A percentile compares a stretch with the other conserved stretches of the same genome.
Conservation (phyloP, 1,140 invertebrate genomes). For the Atta colombica region DNA sequence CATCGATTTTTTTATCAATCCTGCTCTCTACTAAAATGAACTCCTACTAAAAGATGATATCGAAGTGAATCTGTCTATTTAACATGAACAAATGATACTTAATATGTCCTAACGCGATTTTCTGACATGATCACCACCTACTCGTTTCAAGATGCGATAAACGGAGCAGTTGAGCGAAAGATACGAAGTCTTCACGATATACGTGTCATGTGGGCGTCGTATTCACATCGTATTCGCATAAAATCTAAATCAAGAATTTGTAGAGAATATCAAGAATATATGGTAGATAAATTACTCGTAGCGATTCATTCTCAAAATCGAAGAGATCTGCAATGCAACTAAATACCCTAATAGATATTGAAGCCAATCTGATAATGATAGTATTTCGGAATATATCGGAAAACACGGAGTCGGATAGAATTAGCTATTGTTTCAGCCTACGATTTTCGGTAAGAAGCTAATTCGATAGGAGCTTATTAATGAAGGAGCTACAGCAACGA, state of each 20-base stretch:
- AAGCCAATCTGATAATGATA: conserved; percentile 48
- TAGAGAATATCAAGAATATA: conserved; percentile 4
- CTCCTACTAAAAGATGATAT: background rate
- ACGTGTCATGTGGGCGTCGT: conserved; percentile 15
- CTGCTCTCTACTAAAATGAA: conserved; percentile 16
- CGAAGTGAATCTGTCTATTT: background rate
- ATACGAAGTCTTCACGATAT: conserved; percentile 47
- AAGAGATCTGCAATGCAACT: conserved; percentile 72
- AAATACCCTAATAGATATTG: conserved; percentile 72
- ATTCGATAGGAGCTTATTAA: conserved; percentile 65
- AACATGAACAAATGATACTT: background rate
- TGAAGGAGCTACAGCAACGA: conserved; percentile 43
- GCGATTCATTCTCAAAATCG: conserved; percentile 56
- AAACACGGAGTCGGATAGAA: conserved; percentile 23
- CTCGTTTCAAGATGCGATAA: conserved; percentile 1
- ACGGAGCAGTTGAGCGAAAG: conserved; percentile 46
- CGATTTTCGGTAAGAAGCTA: conserved; percentile 67
- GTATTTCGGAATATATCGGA: background rate
- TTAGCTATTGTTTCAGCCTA: conserved; percentile 72
- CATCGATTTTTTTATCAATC: background rate
- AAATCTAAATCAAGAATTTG: conserved; percentile 68
- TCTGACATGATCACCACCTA: conserved; percentile 43
- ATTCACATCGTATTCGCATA: background rate
- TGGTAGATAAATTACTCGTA: conserved; percentile 38
- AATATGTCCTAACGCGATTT: background rate